These are phyloP conservation scores for Ectemnius lituratus DNA, from an alignment of 2,888 invertebrate genomes.

Conservation along the genomic window DNA sequence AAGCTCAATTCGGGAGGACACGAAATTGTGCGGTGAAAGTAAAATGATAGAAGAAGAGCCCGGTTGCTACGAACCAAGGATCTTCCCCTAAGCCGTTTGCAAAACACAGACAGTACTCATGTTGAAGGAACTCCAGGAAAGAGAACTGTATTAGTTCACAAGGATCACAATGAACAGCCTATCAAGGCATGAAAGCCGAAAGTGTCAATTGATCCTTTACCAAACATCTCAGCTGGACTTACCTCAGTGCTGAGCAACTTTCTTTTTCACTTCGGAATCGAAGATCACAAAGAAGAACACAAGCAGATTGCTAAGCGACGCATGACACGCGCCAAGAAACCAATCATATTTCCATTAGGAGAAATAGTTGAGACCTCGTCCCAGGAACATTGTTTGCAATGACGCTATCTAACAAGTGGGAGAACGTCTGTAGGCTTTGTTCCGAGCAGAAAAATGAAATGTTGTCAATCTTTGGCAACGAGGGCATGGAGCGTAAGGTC, in stretches of 20 bases:
- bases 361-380: not conserved
- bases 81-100: slow-evolving; percentile 11
- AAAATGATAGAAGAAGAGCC: slow-evolving; percentile 42
- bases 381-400: slow-evolving; percentile 43
- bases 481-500: slow-evolving; percentile 67
- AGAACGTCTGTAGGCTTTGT: slow-evolving; percentile 68
- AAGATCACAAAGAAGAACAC: slow-evolving; percentile 5
- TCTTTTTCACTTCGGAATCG: not conserved
- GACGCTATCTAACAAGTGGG: slow-evolving; percentile 60
- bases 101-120: not conserved
- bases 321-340: not conserved
- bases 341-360: not conserved
- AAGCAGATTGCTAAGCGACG: slow-evolving; percentile 12
- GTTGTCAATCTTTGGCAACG: slow-evolving; percentile 70
- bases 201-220: slow-evolving; percentile 10
- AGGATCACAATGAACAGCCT: slow-evolving; percentile 16
- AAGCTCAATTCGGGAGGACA: slow-evolving; percentile 38
- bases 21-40: slow-evolving; percentile 51
- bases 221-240: slow-evolving; percentile 47
- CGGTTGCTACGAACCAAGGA: not conserved
- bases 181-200: not conserved
- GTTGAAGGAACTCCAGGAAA: too few relatives aligned
- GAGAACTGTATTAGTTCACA: too few relatives aligned
- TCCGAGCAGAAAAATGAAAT: slow-evolving; percentile 69
- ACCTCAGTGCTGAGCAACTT: slow-evolving; percentile 16